phyloP scores from a whole-genome alignment of 2,888 invertebrate species.

The Drosophila gaucha region DNA sequence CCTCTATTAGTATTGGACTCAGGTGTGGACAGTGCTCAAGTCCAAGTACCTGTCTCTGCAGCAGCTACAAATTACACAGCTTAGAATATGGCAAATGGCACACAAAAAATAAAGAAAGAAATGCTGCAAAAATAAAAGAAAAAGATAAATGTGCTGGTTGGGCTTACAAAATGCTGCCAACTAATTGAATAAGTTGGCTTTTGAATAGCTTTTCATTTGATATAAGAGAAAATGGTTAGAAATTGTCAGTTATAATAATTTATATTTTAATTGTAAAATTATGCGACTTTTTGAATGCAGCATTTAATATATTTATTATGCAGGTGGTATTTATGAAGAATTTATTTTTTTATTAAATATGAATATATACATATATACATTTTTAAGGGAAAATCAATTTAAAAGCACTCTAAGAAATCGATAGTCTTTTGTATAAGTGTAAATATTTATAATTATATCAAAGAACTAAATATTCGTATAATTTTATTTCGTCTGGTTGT shows the following conservation, averaged over 20 bases:
- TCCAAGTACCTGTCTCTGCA: constrained; percentile 30
- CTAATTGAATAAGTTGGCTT: constrained; percentile 31
- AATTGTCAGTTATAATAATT: background rate
- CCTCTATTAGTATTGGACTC: constrained; percentile 31
- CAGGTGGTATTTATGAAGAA: no score
- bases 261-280: background rate
- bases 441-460: no score
- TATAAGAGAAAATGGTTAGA: background rate
- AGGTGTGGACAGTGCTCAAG: constrained; percentile 56
- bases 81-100: constrained; percentile 11
- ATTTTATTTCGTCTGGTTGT: no score
- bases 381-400: no score
- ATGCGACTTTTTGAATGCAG: background rate
- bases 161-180: constrained; percentile 36
- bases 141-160: constrained; percentile 59
- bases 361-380: no score
- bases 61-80: constrained; percentile 32
- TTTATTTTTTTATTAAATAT: no score
- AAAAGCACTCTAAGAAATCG: no score
- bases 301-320: background rate
- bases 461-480: no score
- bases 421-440: no score
- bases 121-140: constrained; percentile 12
- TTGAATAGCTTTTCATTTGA: background rate
- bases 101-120: background rate